These are phyloP conservation scores for Drosophila atripex DNA, from an alignment of 2,888 invertebrate species.

Conservation along the genomic window DNA sequence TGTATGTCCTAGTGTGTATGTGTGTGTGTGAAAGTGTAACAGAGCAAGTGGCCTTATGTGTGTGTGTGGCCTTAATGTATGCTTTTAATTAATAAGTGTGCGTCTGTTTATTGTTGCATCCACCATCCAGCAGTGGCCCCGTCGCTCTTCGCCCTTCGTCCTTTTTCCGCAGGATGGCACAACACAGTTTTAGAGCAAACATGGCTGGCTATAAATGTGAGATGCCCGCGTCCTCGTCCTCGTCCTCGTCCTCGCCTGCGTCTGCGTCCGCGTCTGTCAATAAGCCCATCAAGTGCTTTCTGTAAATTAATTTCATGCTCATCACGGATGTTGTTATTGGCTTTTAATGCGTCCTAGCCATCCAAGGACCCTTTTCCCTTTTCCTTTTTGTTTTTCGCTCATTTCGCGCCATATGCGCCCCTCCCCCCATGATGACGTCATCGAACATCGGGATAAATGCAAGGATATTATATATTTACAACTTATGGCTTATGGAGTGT, in stretches of 20 bases:
- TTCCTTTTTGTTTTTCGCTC: background rate
- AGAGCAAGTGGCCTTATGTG: slow-evolving; percentile 3
- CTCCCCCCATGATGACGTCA: slow-evolving; percentile 65
- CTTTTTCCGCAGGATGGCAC: slow-evolving; percentile 34
- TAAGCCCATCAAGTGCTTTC: slow-evolving; percentile 60
- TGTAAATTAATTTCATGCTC: slow-evolving; percentile 78
- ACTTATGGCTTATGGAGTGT: slow-evolving; percentile 24
- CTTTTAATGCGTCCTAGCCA: slow-evolving; percentile 71
- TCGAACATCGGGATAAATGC: slow-evolving; percentile 2
- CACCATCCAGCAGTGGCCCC: background rate
- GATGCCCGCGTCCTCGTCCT: background rate
- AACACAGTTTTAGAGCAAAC: slow-evolving; percentile 65
- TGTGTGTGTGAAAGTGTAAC: slow-evolving; percentile 18
- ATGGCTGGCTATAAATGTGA: slow-evolving; percentile 65
- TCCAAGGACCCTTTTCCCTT: background rate
- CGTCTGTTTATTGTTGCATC: slow-evolving; percentile 66
- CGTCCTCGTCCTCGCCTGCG: background rate
- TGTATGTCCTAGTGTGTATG: slow-evolving; percentile 13
- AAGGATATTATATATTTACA: slow-evolving; percentile 26
- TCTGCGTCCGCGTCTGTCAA: slow-evolving; percentile 40
- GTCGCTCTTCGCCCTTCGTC: background rate
- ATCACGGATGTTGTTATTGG: slow-evolving; percentile 76
- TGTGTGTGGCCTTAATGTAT: slow-evolving; percentile 48
- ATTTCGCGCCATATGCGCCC: slow-evolving; percentile 62
- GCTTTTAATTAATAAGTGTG: slow-evolving; percentile 74